Base-by-base conservation (phyloP, 64 coral and sea anemone genomes). In the Dendronephthya gigantea region DNA sequence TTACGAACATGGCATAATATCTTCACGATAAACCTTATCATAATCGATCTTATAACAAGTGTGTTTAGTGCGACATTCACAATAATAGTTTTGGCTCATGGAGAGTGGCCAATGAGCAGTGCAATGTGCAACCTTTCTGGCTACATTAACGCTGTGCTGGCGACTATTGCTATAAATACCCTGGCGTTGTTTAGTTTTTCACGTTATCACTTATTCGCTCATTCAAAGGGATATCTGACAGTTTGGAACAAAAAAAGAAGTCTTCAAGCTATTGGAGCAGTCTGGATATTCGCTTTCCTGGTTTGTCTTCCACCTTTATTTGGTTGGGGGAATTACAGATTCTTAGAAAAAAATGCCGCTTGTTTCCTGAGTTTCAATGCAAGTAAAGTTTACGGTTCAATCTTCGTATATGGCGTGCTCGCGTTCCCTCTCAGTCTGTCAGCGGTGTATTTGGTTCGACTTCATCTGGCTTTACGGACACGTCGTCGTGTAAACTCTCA, bases 1-100 rank as follows among this genome's bases (percentile, higher is more conserved):
- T 66, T 93, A 33, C 85, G 92, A 34, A 93, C 92, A 22, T 93
- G 92, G 92, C 92, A 90, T 82, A 93, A 93, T 68, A 35, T 93
- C 17, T 81, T 93, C 9, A 86, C 89, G 31, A 49, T 93, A n/a
- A 93, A 93, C 39, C 75, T 93, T 7, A 90, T 93, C 13, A 40
- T 93, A 1, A 70, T 89, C 28, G 92, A 93, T 79, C 85, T 93
- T 16, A 62, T 93, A 22, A 85, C 76, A 0, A 89, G 84, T 0
- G 1, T 87, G n/a, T 17, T 84, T 27, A 87, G 79, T 41, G 83
- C 84, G 62, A 76, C 88, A 5, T 90, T 87, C 62, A 65, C 50
- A 25, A 75, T 93, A 40, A 37, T 23, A 23, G 92, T 93, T 4
- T 84, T 93, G 28, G 13, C 62, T 31, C 74, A 40, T 23, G 92